phyloP scores from a whole-genome alignment of 2,888 invertebrate genomes.

The Anorthoa munda region DNA sequence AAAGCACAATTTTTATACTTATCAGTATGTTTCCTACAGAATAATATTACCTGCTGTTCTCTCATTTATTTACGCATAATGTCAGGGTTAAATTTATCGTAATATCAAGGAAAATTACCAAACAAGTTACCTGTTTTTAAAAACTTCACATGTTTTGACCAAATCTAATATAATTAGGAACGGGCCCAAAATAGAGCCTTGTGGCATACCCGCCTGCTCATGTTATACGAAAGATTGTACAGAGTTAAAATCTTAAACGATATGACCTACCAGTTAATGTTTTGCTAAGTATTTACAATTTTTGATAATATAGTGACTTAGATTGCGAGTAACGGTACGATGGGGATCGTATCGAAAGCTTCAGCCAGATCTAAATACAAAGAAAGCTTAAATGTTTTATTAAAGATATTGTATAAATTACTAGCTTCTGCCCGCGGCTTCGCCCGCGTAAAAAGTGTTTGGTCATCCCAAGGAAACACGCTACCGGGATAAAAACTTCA shows the following conservation, averaged over 20 bases:
- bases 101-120: no score
- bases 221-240: not conserved
- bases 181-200: conserved; percentile 18
- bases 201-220: conserved; percentile 2
- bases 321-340: not conserved
- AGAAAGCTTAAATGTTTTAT: no score
- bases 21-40: not conserved
- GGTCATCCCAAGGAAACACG: no score
- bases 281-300: not conserved
- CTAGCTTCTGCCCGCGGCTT: no score
- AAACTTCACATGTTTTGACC: no score
- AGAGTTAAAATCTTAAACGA: not conserved
- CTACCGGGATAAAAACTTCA: no score
- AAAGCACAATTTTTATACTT: not conserved
- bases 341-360: conserved; percentile 2
- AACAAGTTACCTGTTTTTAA: not conserved
- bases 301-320: not conserved
- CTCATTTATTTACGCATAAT: not conserved
- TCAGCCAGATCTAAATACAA: not conserved
- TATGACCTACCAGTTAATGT: not conserved
- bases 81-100: not conserved
- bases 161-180: not conserved
- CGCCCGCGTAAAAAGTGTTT: no score
- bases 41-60: not conserved
- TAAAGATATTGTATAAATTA: not conserved